These are phyloP conservation scores for Gastrophysa polygoni DNA, from an alignment of 2,888 invertebrate genomes.

Conservation along the genomic window DNA sequence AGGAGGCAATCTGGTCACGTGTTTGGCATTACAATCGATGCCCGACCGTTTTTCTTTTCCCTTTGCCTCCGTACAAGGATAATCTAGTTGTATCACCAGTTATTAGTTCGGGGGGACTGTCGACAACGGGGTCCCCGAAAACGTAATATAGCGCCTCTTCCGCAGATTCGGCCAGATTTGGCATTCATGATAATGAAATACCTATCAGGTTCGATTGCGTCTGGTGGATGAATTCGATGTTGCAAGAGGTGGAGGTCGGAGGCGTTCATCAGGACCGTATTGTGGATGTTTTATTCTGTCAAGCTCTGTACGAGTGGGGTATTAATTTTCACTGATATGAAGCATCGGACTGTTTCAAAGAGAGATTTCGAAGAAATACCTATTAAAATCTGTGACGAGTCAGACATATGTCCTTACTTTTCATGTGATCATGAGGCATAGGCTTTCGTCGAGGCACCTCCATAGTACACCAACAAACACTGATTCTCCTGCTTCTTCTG, in stretches of 20 bases:
- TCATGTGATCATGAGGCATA: too few species aligned
- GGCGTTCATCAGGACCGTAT: neutral
- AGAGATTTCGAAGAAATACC: too few species aligned
- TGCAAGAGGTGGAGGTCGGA: neutral
- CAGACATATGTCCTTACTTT: too few species aligned
- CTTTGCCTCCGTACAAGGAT: conserved; percentile 23
- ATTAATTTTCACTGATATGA: too few species aligned
- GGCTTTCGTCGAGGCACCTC: too few species aligned
- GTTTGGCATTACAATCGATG: conserved; percentile 49
- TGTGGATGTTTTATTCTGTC: too few species aligned
- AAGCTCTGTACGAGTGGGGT: too few species aligned
- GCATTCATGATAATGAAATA: conserved; percentile 1
- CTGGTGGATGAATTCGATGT: neutral
- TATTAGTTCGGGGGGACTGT: conserved; percentile 43
- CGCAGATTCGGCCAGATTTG: neutral
- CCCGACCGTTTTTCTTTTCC: conserved; percentile 44
- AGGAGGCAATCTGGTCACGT: conserved; percentile 52
- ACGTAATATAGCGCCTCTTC: conserved; percentile 11
- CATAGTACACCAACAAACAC: too few species aligned
- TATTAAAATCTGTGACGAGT: too few species aligned
- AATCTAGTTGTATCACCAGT: conserved; percentile 49
- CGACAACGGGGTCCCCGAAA: conserved; percentile 13
- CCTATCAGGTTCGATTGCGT: neutral
- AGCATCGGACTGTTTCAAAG: too few species aligned
- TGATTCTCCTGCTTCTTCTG: too few species aligned